Conservation (phyloP, 2,888 invertebrate species). For the Agapostemon virescens region DNA sequence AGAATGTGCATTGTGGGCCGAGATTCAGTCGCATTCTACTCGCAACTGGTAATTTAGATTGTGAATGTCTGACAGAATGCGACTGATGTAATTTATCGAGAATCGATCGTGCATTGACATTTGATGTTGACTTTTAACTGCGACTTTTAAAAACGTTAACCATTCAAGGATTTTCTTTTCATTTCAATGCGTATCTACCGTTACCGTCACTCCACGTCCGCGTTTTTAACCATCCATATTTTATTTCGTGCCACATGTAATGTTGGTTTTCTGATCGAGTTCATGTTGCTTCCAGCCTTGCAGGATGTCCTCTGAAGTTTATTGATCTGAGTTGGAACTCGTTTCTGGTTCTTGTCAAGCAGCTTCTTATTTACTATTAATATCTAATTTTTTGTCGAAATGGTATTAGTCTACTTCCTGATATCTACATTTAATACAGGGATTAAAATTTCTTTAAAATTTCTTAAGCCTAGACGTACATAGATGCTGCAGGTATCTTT, state of each 20-base stretch:
- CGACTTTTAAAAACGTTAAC: neutral
- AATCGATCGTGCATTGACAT: slow-evolving; percentile 9
- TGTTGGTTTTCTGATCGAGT: neutral
- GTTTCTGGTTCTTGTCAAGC: slow-evolving; percentile 12
- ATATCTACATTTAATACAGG: neutral
- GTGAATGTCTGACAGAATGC: slow-evolving; percentile 23
- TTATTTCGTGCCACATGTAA: neutral
- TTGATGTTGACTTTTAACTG: neutral
- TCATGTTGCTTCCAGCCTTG: neutral
- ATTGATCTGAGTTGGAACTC: slow-evolving; percentile 1
- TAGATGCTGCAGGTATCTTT: neutral
- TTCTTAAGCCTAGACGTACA: neutral
- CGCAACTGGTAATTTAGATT: slow-evolving; percentile 47
- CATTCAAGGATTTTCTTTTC: neutral
- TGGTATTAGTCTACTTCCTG: neutral
- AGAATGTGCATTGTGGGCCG: slow-evolving; percentile 54
- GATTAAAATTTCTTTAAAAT: neutral
- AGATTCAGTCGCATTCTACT: slow-evolving; percentile 48
- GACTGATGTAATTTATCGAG: slow-evolving; percentile 29
- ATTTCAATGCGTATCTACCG: neutral
- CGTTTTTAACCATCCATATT: slow-evolving; percentile 2
- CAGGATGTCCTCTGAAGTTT: slow-evolving; percentile 12
- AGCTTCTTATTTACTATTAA: slow-evolving; percentile 18
- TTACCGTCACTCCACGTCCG: neutral
- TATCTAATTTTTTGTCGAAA: neutral